These are phyloP conservation scores for Pocillopora damicornis DNA, from an alignment of 64 coral and sea anemone genomes.

Conservation along the genomic window DNA sequence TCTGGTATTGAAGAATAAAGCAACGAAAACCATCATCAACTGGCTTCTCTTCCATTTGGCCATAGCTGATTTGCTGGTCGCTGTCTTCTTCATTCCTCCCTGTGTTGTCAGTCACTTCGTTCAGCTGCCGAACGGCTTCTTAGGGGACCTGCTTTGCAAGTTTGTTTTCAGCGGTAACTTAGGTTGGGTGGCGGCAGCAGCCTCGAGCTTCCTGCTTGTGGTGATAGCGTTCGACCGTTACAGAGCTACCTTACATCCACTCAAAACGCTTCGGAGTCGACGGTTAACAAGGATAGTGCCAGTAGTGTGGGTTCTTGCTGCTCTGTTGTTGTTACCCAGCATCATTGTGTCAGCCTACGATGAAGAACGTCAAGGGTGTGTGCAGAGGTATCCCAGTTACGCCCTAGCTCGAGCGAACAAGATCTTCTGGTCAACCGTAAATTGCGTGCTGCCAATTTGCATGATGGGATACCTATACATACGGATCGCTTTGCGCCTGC, in stretches of 20 bases:
- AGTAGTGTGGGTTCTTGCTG: neutral
- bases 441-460: conserved; percentile 21
- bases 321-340: neutral
- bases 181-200: conserved; percentile 3
- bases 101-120: conserved; percentile 3
- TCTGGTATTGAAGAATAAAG: conserved; percentile 24
- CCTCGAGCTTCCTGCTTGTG: conserved; percentile 20
- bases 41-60: conserved; percentile 53
- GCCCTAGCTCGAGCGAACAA: neutral
- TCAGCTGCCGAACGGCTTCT: conserved; percentile 7
- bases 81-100: conserved; percentile 20
- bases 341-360: neutral
- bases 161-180: conserved; percentile 12
- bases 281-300: neutral
- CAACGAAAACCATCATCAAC: conserved; percentile 44
- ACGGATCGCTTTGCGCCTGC: conserved; percentile 14
- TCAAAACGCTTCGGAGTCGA: neutral
- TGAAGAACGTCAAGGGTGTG: neutral
- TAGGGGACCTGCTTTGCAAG: conserved; percentile 32
- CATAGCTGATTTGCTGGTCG: conserved; percentile 39
- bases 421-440: neutral
- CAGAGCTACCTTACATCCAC: conserved; percentile 32
- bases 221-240: conserved; percentile 42
- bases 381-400: neutral
- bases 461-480: conserved; percentile 49